Evolutionary conservation across 2,113 vertebrate genomes (phyloP), one percentile per base, ranked within the genome.

Genomic region (Dicerorhinus sumatrensis): DNA sequence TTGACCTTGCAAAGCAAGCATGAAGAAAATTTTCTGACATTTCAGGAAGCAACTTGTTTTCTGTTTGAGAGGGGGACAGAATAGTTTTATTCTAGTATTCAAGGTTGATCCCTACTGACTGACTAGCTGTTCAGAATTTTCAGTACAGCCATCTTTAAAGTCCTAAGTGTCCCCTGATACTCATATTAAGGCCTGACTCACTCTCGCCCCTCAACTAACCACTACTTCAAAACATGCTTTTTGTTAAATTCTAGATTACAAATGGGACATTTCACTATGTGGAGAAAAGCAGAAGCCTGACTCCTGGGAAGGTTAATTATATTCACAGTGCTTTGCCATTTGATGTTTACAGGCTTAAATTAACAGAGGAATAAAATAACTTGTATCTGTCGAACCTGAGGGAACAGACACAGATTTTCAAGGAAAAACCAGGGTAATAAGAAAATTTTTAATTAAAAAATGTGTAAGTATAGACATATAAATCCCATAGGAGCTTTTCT

Each of bases 331-430:
- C 67, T 94, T 89, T 89, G 58, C 36, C 51, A 92, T 56, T 88
- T 86, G 79, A 93, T 75, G 51, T 85, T 91, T 85, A 63, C 23
- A 95, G n/a, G 83, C 54, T 89, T 91, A 92, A 94, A 95, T 82
- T 94, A 95, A 94, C 51, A 92, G 25, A 95, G 14, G 33, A 95
- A 89, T 72, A 95, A 96, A 89, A 94, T 87, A 94, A 51, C 62
- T 80, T 86, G 3, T 54, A 86, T 54, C 73, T 86, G 39, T 90
- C 48, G 56, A 60, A 17, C 65, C 51, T 56, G 33, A 95, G 27
- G 29, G 79, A 77, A 76, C 18, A 95, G 42, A 72, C 9, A 79
- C 6, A 65, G n/a, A 81, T 82, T 97, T 91, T 84, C 80, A 86
- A 90, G 91, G 58, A 77, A 92, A 96, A 77, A 29, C 29, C 80